Percentiles rank a stretch among this genome's conserved stretches.
Conservation (phyloP, 2,797 vertebrate species). For the Anguilla obscura region DNA sequence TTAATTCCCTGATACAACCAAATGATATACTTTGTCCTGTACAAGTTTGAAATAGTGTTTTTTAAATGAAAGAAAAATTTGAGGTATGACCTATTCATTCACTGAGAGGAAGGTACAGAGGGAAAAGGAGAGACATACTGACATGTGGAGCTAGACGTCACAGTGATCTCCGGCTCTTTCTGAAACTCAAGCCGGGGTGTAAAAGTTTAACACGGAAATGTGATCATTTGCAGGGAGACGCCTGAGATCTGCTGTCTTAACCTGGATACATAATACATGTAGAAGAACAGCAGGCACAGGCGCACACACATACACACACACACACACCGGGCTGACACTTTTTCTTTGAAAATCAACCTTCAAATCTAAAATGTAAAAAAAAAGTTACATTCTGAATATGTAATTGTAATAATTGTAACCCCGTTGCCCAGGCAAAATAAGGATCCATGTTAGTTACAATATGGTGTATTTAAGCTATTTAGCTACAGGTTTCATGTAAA, state of each 20-base stretch:
- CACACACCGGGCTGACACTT: too few relatives aligned
- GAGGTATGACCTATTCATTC: neutral
- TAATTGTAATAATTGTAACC: too few relatives aligned
- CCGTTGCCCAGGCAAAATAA: too few relatives aligned
- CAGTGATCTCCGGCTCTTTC: neutral
- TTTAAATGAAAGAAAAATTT: neutral
- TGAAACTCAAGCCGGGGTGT: constrained; percentile 28
- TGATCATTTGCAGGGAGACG: constrained; percentile 32
- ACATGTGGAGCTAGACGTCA: neutral
- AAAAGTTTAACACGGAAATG: constrained; percentile 38
- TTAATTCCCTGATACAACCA: neutral
- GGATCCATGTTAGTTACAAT: too few relatives aligned
- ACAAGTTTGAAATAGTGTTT: neutral
- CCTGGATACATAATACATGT: constrained; percentile 48
- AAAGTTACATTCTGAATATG: too few relatives aligned
- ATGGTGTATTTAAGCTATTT: too few relatives aligned
- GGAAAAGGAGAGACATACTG: neutral
- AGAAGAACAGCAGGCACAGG: constrained; percentile 37
- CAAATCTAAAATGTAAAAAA: too few relatives aligned
- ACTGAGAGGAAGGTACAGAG: neutral
- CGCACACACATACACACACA: constrained; percentile 16
- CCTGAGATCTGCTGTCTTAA: constrained; percentile 21
- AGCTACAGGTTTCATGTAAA: too few relatives aligned
- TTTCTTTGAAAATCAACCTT: too few relatives aligned
- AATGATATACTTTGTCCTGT: neutral